These are phyloP conservation scores for Trichacis sp. DNA, from an alignment of 2,888 invertebrate species.

Conservation along the genomic window DNA sequence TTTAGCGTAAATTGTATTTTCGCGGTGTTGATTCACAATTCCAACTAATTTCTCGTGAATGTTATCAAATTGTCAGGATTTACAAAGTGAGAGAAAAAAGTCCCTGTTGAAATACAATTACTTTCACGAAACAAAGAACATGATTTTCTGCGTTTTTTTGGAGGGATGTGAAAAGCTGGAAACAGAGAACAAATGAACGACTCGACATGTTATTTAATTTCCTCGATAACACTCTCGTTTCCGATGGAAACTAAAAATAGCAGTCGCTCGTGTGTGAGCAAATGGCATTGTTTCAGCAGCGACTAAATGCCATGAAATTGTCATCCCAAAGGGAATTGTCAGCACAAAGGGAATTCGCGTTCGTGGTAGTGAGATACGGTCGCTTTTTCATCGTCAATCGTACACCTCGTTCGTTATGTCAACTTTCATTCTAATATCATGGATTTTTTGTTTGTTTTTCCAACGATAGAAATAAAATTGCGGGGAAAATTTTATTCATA, in stretches of 20 bases:
- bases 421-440: too few species aligned
- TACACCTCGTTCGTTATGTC: constrained; percentile 59
- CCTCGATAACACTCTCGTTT: constrained; percentile 63
- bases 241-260: constrained; percentile 37
- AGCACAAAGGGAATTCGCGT: constrained; percentile 65
- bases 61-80: too few species aligned
- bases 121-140: not conserved
- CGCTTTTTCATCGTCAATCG: constrained; percentile 58
- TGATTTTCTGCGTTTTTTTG: too few species aligned
- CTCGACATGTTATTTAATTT: constrained; percentile 59
- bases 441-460: too few species aligned
- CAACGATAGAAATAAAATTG: too few species aligned
- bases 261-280: constrained; percentile 24
- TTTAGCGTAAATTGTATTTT: too few species aligned
- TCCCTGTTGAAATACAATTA: not conserved
- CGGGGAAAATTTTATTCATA: not conserved
- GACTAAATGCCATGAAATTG: constrained; percentile 67
- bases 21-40: too few species aligned
- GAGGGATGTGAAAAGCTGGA: constrained; percentile 5
- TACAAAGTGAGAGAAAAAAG: too few species aligned
- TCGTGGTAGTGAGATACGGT: constrained; percentile 60
- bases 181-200: not conserved
- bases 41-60: too few species aligned
- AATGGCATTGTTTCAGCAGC: constrained; percentile 47
- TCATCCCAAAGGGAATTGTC: constrained; percentile 64